A percentile compares a stretch with the other conserved stretches of the same genome.
These are phyloP conservation scores for Meliscaeva auricollis DNA, from an alignment of 2,888 invertebrate genomes.

Conservation along the genomic window DNA sequence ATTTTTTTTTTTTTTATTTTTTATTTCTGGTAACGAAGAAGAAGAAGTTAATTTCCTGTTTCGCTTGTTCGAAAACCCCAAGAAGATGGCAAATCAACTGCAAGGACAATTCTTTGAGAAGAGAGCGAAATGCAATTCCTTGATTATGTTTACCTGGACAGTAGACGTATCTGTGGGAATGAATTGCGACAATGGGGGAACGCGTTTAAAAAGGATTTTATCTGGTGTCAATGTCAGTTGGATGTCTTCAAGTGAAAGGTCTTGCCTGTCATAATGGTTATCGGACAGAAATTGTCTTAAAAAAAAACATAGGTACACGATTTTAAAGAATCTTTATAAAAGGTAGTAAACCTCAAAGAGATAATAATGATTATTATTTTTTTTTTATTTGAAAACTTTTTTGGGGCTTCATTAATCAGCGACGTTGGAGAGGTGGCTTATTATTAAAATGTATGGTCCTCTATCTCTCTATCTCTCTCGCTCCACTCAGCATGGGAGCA, in stretches of 20 bases:
- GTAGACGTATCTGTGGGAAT: background rate
- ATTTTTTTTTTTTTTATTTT: slow-evolving; percentile 43
- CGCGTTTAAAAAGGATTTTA: slow-evolving; percentile 69
- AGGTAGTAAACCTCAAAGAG: slow-evolving; percentile 39
- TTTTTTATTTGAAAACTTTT: slow-evolving; percentile 57
- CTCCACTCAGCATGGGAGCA: slow-evolving; percentile 51
- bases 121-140: slow-evolving; percentile 66
- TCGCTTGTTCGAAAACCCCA: slow-evolving; percentile 35
- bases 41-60: slow-evolving; percentile 76
- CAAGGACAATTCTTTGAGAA: slow-evolving; percentile 48
- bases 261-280: slow-evolving; percentile 36
- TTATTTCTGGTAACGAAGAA: slow-evolving; percentile 56
- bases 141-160: slow-evolving; percentile 61
- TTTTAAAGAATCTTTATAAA: slow-evolving; percentile 23
- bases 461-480: background rate
- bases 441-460: slow-evolving; percentile 70
- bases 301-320: background rate
- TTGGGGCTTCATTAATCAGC: slow-evolving; percentile 64
- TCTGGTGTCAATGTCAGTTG: slow-evolving; percentile 63
- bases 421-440: slow-evolving; percentile 50
- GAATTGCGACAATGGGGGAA: slow-evolving; percentile 39
- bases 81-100: slow-evolving; percentile 47
- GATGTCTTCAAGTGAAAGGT: slow-evolving; percentile 33
- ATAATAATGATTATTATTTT: slow-evolving; percentile 40
- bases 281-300: slow-evolving; percentile 31